Conservation (phyloP, 2,113 vertebrate species). For the Hemiprocne comata region DNA sequence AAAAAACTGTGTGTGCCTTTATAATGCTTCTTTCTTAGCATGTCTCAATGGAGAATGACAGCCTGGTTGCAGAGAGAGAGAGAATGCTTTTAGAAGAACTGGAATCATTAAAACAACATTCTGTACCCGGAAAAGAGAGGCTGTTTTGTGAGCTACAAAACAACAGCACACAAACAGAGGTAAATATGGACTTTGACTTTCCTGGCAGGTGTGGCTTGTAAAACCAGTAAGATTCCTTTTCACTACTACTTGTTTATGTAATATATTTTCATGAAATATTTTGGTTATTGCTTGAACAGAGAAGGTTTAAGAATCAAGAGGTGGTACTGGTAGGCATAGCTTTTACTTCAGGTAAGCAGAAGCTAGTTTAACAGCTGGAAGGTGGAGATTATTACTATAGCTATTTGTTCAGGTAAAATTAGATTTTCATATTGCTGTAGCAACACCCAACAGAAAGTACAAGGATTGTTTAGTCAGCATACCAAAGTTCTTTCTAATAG, state of each 20-base stretch:
- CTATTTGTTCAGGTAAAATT: conserved; percentile 54
- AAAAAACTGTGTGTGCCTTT: conserved; percentile 43
- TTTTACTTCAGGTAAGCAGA: conserved; percentile 43
- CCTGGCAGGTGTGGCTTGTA: neutral
- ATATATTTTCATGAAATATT: neutral
- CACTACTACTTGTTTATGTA: neutral
- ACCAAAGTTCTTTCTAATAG: conserved; percentile 39
- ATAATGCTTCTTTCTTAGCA: conserved; percentile 70
- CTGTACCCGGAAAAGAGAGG: conserved; percentile 67
- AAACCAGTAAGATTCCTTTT: conserved; percentile 10
- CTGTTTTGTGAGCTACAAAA: conserved; percentile 64
- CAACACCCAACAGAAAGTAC: conserved; percentile 66
- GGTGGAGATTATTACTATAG: neutral
- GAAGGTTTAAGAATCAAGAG: conserved; percentile 36
- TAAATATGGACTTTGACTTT: conserved; percentile 71
- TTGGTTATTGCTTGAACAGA: neutral
- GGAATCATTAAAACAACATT: conserved; percentile 73
- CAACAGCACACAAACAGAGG: conserved; percentile 83
- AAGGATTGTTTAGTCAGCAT: conserved; percentile 26
- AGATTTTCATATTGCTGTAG: conserved; percentile 80
- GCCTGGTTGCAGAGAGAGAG: conserved; percentile 79
- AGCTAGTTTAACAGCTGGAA: neutral
- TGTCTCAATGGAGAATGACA: conserved; percentile 77
- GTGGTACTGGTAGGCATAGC: conserved; percentile 2
- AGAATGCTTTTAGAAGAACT: conserved; percentile 80